phyloP scores from a whole-genome alignment of 1,140 invertebrate species.

The Pollicipes pollicipes region DNA sequence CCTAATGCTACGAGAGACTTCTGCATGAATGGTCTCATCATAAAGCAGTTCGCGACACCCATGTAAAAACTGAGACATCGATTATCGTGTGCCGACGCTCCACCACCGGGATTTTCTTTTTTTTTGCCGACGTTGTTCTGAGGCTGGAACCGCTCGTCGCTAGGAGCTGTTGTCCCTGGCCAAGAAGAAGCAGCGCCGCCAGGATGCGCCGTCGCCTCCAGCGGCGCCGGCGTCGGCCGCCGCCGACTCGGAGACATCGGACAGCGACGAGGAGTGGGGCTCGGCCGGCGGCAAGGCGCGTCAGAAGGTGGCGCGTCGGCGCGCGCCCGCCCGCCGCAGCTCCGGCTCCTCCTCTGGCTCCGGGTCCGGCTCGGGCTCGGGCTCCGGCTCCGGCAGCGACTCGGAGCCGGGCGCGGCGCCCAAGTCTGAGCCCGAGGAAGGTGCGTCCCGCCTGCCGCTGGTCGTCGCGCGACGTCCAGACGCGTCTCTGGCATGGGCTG shows the following conservation, averaged over 20 bases:
- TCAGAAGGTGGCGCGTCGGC: slow-evolving; percentile 32
- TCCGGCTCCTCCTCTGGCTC: slow-evolving; percentile 3
- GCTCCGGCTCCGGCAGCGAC: neutral
- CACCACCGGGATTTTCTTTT: too few species aligned
- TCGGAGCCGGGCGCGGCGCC: slow-evolving; percentile 26
- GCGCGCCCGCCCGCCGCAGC: neutral
- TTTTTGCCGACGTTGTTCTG: too few species aligned
- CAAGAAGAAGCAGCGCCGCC: slow-evolving; percentile 47
- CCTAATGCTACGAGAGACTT: too few species aligned
- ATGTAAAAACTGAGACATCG: too few species aligned
- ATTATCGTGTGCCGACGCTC: too few species aligned
- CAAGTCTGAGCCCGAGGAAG: slow-evolving; percentile 44
- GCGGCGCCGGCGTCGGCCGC: slow-evolving; percentile 14
- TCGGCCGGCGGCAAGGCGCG: slow-evolving; percentile 37
- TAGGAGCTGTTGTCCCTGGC: slow-evolving; percentile 72
- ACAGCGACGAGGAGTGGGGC: slow-evolving; percentile 53
- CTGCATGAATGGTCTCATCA: too few species aligned
- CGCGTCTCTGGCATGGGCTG: too few species aligned
- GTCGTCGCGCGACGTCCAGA: too few species aligned
- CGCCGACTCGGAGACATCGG: slow-evolving; percentile 45
- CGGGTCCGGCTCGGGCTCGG: neutral
- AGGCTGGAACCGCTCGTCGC: neutral
- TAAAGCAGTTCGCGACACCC: too few species aligned
- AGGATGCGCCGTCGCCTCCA: slow-evolving; percentile 14
- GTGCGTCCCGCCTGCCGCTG: too few species aligned